Base-by-base conservation (phyloP, 1,140 invertebrate genomes). In the Lasioglossum albipes region DNA sequence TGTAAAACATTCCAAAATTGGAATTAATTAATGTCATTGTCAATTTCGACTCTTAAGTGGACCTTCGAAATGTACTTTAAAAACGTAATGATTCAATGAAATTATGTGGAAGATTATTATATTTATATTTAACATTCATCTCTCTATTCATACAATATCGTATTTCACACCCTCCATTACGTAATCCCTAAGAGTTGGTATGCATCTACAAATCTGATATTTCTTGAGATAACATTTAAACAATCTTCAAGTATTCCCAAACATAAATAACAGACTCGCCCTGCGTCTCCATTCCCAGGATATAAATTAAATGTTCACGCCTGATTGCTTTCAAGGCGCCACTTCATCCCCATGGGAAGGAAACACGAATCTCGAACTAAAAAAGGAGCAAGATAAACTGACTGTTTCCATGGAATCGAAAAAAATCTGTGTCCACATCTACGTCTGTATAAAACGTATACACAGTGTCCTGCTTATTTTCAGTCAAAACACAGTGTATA, bases 251-350 rank as follows among this genome's bases (percentile, higher is more conserved):
- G 13, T 6, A 2, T 13, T 3, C 6, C 13, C 18, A 13, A 49
- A 27, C 61, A 10, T 13, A 31, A n/a, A 9, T 18, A 65, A 66
- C 41, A 22, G 45, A 3, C 16, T 12, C 2, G 10, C 16, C 31
- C 18, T 16, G 4, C 2, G 7, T 13, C 2, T 5, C 12, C 42
- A 16, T 18, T 41, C n/a, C 5, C 7, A 67, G 7, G 27, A 74
- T 13, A 64, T 74, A 74, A 74, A 74, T 73, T 45, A 62, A 75
- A 75, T 69, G 41, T 64, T 78, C 27, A 78, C 67, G 0, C 12
- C 20, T 27, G 41, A 61, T 79, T 61, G 22, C 42, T 12, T 49
- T 13, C 16, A 7, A 31, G 27, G 22, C 16, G 41, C 10, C 18
- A 18, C 16, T 27, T 65, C 49, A 7, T 62, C n/a, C 36, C 45